phyloP scores from a whole-genome alignment of 2,888 invertebrate species.

The Ditylenchus weischeri region DNA sequence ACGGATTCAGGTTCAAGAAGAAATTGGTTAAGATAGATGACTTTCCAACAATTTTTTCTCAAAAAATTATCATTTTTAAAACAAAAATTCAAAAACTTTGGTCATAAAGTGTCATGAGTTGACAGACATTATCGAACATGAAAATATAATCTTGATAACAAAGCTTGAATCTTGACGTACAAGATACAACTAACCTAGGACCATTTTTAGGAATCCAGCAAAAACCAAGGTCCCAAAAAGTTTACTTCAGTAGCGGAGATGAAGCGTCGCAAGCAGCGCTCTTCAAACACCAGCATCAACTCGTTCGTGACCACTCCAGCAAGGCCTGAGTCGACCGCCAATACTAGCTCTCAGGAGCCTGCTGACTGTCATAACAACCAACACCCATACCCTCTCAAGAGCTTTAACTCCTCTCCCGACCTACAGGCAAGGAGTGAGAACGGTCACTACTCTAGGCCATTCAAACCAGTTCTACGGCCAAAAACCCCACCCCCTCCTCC shows the following conservation, averaged over 20 bases:
- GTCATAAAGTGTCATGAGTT: too few species aligned
- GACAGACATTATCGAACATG: too few species aligned
- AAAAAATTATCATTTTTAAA: too few species aligned
- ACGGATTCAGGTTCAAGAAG: too few species aligned
- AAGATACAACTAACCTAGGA: too few species aligned
- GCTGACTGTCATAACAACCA: neutral
- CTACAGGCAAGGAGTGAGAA: constrained; percentile 25
- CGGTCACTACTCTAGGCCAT: constrained; percentile 40
- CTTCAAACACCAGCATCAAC: neutral
- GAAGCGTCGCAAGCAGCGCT: constrained; percentile 75
- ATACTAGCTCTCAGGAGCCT: neutral
- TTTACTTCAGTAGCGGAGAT: constrained; percentile 92
- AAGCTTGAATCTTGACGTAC: too few species aligned
- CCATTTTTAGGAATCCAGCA: constrained; percentile 15
- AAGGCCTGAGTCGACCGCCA: constrained; percentile 7
- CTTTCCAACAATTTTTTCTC: too few species aligned
- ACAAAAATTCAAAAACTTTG: too few species aligned
- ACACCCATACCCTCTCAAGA: constrained; percentile 33
- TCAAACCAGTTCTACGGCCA: constrained; percentile 28
- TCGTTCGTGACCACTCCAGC: neutral
- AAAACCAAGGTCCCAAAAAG: constrained; percentile 62
- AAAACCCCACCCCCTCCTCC: constrained; percentile 34
- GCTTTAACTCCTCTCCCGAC: constrained; percentile 43
- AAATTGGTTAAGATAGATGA: too few species aligned
- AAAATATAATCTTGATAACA: too few species aligned